A percentile compares a stretch with the other conserved stretches of the same genome.
Conservation (phyloP, 1,140 invertebrate species). For the Bombus pascuorum region DNA sequence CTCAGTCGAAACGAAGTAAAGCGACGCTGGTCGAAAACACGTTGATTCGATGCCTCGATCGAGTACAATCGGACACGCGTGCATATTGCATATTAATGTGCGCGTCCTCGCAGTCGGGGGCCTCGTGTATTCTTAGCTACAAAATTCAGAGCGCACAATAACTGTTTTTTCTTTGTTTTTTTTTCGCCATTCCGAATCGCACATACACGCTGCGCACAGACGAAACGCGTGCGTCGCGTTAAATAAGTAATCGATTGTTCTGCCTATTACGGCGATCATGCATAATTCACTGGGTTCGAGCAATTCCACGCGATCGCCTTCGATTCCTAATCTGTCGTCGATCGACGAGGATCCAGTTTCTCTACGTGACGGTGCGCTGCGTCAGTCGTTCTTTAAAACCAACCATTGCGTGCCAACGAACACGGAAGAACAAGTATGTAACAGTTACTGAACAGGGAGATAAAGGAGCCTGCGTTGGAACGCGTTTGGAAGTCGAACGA, state of each 20-base stretch:
- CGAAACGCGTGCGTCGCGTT: not conserved
- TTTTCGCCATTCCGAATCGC: not conserved
- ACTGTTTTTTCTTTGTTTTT: not conserved
- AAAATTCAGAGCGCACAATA: not conserved
- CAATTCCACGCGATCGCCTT: not conserved
- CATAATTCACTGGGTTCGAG: conserved; percentile 15
- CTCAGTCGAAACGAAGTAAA: not conserved
- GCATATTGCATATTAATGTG: too few species aligned
- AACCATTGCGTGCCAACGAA: not conserved
- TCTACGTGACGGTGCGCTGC: not conserved
- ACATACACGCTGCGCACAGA: not conserved
- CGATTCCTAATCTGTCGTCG: not conserved
- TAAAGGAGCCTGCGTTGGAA: not conserved
- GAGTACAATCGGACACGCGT: not conserved
- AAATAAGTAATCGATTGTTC: conserved; percentile 4
- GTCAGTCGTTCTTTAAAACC: not conserved
- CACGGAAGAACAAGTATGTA: not conserved
- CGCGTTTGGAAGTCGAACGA: not conserved
- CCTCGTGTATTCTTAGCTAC: not conserved
- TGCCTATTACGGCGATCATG: conserved; percentile 17
- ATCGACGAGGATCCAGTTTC: conserved; percentile 7
- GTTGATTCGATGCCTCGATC: not conserved
- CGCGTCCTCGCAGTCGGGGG: too few species aligned
- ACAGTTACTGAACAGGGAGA: conserved; percentile 6
- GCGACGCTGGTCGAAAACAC: not conserved